Evolutionary conservation across 2,888 invertebrate species (phyloP).

Genomic region (Nymphalis urticae): DNA sequence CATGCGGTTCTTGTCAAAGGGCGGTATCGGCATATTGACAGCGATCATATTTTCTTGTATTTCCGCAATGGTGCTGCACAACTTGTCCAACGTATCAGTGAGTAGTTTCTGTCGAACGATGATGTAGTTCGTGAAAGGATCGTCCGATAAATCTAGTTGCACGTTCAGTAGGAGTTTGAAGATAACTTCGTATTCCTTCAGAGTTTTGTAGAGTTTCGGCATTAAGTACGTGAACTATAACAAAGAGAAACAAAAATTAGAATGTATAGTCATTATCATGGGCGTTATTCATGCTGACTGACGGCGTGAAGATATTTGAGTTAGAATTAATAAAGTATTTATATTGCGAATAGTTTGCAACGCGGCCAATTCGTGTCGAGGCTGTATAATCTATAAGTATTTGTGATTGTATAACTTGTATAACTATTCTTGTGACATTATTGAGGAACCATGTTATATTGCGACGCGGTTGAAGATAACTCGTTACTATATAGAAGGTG

Average conservation of each 20-base stretch:
- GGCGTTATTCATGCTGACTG: constrained; percentile 10
- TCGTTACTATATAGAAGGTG: constrained; percentile 3
- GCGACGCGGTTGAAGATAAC: constrained; percentile 4
- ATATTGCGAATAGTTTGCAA: constrained; percentile 67
- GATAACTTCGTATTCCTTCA: constrained; percentile 64
- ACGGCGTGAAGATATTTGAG: constrained; percentile 38
- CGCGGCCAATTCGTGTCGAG: constrained; percentile 74
- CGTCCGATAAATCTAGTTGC: constrained; percentile 66
- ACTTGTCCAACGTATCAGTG: constrained; percentile 61
- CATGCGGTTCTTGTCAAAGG: constrained; percentile 61
- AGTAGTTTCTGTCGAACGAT: constrained; percentile 67
- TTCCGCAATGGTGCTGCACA: constrained; percentile 83
- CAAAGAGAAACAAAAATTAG: constrained; percentile 48
- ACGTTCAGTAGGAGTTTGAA: constrained; percentile 63
- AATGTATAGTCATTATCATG: not conserved
- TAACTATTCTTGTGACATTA: constrained; percentile 47
- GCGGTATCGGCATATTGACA: constrained; percentile 60
- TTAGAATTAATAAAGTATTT: constrained; percentile 45
- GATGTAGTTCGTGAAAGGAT: constrained; percentile 68
- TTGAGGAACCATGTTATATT: constrained; percentile 31
- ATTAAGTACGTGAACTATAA: constrained; percentile 81
- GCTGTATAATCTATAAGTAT: constrained; percentile 59
- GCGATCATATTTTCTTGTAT: constrained; percentile 68
- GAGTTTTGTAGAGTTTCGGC: constrained; percentile 80
- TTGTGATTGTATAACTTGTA: constrained; percentile 51